phyloP scores from a whole-genome alignment of 2,797 vertebrate genomes.

The Sebastes melanostomus region DNA sequence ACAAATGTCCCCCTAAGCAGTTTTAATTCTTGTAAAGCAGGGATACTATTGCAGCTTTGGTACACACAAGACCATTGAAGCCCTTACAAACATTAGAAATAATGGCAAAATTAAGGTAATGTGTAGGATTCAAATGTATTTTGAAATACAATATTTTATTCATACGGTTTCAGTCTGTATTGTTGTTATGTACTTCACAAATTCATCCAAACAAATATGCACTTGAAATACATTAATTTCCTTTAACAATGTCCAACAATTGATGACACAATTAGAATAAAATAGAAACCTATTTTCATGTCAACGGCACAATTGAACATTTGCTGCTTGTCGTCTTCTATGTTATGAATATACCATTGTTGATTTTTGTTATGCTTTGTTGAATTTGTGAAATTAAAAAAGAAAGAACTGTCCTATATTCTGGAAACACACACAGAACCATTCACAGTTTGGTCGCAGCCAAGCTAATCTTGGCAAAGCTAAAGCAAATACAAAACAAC shows the following conservation, averaged over 20 bases:
- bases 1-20: not conserved
- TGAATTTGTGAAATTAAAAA: slow-evolving; percentile 38
- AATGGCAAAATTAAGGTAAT: not conserved
- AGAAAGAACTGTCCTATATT: slow-evolving; percentile 25
- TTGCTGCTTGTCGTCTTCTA: not conserved
- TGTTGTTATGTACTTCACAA: not conserved
- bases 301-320: not conserved
- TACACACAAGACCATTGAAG: not conserved
- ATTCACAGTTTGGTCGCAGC: slow-evolving; percentile 47
- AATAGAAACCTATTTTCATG: not conserved
- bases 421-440: slow-evolving; percentile 24
- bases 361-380: slow-evolving; percentile 33
- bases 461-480: slow-evolving; percentile 63
- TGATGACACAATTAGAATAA: slow-evolving; percentile 33
- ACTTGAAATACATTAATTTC: not conserved
- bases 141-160: not conserved
- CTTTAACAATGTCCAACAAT: slow-evolving; percentile 16
- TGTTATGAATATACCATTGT: slow-evolving; percentile 2
- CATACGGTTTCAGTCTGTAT: not conserved
- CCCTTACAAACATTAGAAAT: not conserved
- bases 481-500: slow-evolving; percentile 58
- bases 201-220: not conserved
- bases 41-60: too few relatives aligned
- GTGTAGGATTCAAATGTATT: not conserved
- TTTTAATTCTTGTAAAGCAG: too few relatives aligned